Base-by-base conservation (phyloP, 2,888 invertebrate genomes). In the Lycocerus yunnanus region DNA sequence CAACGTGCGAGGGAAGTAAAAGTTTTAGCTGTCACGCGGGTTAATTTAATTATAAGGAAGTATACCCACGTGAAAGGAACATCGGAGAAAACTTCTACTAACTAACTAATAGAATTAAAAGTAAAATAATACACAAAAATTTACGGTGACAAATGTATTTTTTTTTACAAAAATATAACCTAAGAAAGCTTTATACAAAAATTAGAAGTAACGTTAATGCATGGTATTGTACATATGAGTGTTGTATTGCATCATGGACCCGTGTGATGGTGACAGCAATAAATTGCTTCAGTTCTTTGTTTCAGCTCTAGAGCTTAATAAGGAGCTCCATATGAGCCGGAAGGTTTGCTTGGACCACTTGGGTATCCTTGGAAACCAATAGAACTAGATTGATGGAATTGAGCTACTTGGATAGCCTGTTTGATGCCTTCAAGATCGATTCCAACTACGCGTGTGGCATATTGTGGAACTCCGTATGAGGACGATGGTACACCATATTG, bases 341-440 rank as follows among this genome's bases (percentile, higher is more conserved):
- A 90, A 75, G 92, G 91, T 67, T 89, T 87, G 78, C 87, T 87
- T 11, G 88, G 87, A 69, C 85, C 87, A 76, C 88, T 88, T 68
- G 88, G 88, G 81, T 89, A 89, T 58, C 88, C 87, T n/a, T 86
- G 84, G 80, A 88, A 87, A 80, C 88, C 82, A 75, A 90, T 90
- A 81, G 90, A 88, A 86, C 89, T 88, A 78, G 89, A 87, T 88
- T 95, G 94, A 81, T 93, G 91, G 90, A 92, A 95, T 84, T 95
- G 95, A 61, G 95, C 95, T 78, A 95, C 95, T 86, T 95, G 95
- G 88, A 95, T 93, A 81, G 95, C 95, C 83, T 95, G 95, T 83
- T 94, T 93, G 84, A 95, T 93, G 78, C 94, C 95, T 83, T 95
- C 95, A 78, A 95, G 92, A 87, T 94, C 93, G 87, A 95, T 93